These are phyloP conservation scores for Gadopsis marmoratus DNA, from an alignment of 2,797 vertebrate species.

Conservation along the genomic window DNA sequence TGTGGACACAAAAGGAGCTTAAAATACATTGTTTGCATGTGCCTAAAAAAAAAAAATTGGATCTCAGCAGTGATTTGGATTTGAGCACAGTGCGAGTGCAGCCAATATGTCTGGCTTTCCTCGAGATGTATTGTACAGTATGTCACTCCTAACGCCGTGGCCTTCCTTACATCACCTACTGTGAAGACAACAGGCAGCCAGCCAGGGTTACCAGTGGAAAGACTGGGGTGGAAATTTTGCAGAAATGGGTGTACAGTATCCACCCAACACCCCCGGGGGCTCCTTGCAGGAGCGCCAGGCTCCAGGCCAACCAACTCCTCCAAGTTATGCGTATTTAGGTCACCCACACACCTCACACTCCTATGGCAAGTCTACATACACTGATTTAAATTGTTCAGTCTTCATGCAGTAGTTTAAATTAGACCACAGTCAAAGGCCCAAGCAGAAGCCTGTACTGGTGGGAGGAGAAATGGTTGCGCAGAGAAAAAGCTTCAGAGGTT, in stretches of 20 bases:
- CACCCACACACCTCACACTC: constrained; percentile 53
- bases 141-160: constrained; percentile 64
- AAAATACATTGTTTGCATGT: constrained; percentile 20
- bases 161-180: constrained; percentile 79
- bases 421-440: constrained; percentile 69
- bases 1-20: constrained; percentile 25
- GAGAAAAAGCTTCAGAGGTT: constrained; percentile 66
- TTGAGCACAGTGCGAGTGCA: constrained; percentile 51
- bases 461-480: constrained; percentile 77
- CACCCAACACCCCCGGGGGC: constrained; percentile 63
- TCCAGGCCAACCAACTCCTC: constrained; percentile 56
- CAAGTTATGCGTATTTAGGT: constrained; percentile 69
- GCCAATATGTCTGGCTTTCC: constrained; percentile 63
- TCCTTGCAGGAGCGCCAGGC: constrained; percentile 58
- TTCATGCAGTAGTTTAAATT: constrained; percentile 69
- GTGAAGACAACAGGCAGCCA: constrained; percentile 65
- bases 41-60: constrained; percentile 38
- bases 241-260: constrained; percentile 73
- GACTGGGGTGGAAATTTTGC: constrained; percentile 70
- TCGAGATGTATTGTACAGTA: constrained; percentile 66
- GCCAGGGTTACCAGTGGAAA: constrained; percentile 67
- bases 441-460: constrained; percentile 65
- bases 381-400: constrained; percentile 57
- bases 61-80: constrained; percentile 50
- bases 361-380: constrained; percentile 48